Conservation (phyloP, 1,140 invertebrate genomes). For the Drosophila prosaltans region DNA sequence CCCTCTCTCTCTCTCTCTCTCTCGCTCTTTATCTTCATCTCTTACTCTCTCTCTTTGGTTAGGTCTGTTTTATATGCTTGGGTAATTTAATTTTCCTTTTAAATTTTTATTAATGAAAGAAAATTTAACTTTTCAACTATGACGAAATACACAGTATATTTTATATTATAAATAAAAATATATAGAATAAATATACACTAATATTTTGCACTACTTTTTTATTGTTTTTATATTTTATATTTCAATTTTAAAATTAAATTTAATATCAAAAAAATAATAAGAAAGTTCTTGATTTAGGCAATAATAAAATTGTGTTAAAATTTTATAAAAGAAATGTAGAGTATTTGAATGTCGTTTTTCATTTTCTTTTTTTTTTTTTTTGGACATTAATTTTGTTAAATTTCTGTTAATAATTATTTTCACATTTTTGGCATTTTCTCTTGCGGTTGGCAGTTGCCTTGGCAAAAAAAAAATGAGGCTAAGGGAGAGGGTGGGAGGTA, state of each 20-base stretch:
- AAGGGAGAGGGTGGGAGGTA: conserved; percentile 23
- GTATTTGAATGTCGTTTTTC: too few species aligned
- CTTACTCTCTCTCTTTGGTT: background rate
- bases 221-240: too few species aligned
- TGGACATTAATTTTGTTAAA: conserved; percentile 71
- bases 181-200: too few species aligned
- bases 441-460: conserved; percentile 71
- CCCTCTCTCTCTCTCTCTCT: background rate
- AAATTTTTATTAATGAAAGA: conserved; percentile 48
- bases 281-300: too few species aligned
- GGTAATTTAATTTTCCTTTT: conserved; percentile 45
- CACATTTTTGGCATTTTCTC: conserved; percentile 68
- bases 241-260: too few species aligned
- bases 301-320: too few species aligned
- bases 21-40: background rate
- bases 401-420: conserved; percentile 82
- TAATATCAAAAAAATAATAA: too few species aligned
- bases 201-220: too few species aligned
- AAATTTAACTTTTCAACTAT: conserved; percentile 62
- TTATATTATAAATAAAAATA: too few species aligned
- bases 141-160: background rate
- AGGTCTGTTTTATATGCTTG: conserved; percentile 50
- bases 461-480: conserved; percentile 15
- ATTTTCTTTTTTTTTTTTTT: background rate
- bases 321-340: too few species aligned